phyloP scores from a whole-genome alignment of 2,113 vertebrate species.

The Thunnus thynnus region DNA sequence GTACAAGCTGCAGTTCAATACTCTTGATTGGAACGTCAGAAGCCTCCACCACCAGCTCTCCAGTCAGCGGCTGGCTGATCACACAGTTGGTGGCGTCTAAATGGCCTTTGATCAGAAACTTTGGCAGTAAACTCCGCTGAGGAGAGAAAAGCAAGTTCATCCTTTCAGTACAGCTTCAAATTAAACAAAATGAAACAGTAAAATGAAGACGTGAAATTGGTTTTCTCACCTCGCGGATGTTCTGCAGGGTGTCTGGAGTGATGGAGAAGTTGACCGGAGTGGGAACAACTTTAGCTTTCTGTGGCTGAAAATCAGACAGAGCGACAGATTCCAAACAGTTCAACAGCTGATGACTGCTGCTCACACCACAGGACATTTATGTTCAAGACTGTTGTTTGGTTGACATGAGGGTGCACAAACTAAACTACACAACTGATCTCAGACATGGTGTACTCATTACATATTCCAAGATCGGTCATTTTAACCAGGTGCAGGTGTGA shows the following conservation, averaged over 20 bases:
- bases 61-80: slow-evolving; percentile 92
- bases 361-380: too few species aligned
- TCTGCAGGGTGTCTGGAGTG: slow-evolving; percentile 95
- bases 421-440: too few species aligned
- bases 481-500: neutral
- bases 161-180: neutral
- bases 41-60: slow-evolving; percentile 93
- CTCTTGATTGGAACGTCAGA: slow-evolving; percentile 92
- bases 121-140: slow-evolving; percentile 90
- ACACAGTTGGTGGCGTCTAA: slow-evolving; percentile 92
- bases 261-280: slow-evolving; percentile 95
- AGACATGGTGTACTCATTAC: too few species aligned
- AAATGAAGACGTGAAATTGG: neutral
- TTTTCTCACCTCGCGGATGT: slow-evolving; percentile 89
- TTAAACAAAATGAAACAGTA: neutral
- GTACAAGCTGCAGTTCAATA: slow-evolving; percentile 95
- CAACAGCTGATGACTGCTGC: neutral
- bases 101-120: slow-evolving; percentile 93
- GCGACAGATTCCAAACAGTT: neutral
- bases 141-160: neutral
- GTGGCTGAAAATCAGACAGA: slow-evolving; percentile 83
- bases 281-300: slow-evolving; percentile 89
- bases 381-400: too few species aligned
- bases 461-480: too few species aligned
- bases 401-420: too few species aligned